Evolutionary conservation across 2,888 invertebrate genomes (phyloP), one percentile per base, ranked within the genome.

Genomic region (Oscheius myriophilus): DNA sequence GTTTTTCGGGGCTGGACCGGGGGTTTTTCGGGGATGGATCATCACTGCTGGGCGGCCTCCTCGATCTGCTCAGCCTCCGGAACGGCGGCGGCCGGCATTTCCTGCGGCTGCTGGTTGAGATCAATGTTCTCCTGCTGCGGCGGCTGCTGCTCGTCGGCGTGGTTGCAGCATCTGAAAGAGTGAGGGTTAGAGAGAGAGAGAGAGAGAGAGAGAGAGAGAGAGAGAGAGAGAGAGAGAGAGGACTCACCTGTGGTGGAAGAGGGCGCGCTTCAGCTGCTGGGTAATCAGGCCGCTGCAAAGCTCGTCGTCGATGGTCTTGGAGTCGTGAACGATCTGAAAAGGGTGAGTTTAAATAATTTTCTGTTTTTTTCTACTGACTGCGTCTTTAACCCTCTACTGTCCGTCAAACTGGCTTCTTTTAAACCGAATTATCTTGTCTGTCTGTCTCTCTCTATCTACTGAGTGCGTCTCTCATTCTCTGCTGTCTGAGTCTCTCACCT

Each of bases 211-310:
- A 39, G 18, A 33, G 23, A 18, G 9, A 9, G 26, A 12, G 18
- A 61, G 6, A 14, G n/a, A 25, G 25, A 43, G 12, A n/a, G 41
- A 21, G 16, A 61, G 26, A 23, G 26, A 21, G 52, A 63, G 1
- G 42, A n/a, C 16, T 14, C 16, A 66, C 66, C 58, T 66, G 25
- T 66, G 66, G 45, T 45, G 39, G 49, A 66, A 66, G 11, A 66
- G 58, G 16, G 26, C 33, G 12, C 66, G 18, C 39, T 66, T 66
- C n/a, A 66, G 49, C 23, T 57, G 66, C 21, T 66, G 55, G n/a
- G 53, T 58, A 9, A 66, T 41, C 18, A 66, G 18, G 11, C 57
- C 49, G 25, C 52, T 57, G 0, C 26, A 23, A 9, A 66, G 41
- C 26, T 66, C 66, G 23, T 51, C 58, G 25, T 43, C 18, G 9